Evolutionary conservation across 2,888 invertebrate species (phyloP).

Genomic region (Rhabditophanes sp.): DNA sequence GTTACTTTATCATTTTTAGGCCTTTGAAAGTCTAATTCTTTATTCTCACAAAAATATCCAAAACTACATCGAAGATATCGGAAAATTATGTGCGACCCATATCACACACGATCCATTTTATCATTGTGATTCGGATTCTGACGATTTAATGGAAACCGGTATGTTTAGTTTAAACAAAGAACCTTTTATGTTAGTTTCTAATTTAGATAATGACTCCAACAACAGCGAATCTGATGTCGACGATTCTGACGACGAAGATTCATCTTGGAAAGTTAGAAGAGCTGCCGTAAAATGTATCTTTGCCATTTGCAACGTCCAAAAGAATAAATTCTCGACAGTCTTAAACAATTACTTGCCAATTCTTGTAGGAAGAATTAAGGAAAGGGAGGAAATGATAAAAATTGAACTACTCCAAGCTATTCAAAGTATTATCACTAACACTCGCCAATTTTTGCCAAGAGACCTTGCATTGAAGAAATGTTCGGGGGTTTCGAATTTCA

Average conservation of each 20-base stretch:
- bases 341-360: constrained; percentile 64
- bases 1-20: constrained; percentile 45
- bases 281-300: constrained; percentile 87
- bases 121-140: constrained; percentile 66
- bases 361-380: constrained; percentile 61
- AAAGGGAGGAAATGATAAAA: constrained; percentile 82
- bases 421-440: constrained; percentile 75
- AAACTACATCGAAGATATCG: constrained; percentile 41
- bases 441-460: constrained; percentile 56
- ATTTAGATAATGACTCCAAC: constrained; percentile 11
- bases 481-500: too few species aligned
- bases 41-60: constrained; percentile 91
- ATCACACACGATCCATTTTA: constrained; percentile 94
- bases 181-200: too few species aligned
- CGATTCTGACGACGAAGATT: constrained; percentile 96
- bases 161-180: too few species aligned
- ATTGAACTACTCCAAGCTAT: constrained; percentile 79
- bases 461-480: too few species aligned
- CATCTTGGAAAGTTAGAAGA: constrained; percentile 78
- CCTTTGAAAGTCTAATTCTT: constrained; percentile 86
- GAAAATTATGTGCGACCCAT: constrained; percentile 66
- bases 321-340: not conserved
- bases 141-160: constrained; percentile 9
- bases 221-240: constrained; percentile 58
- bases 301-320: constrained; percentile 8